Evolutionary conservation across 2,797 vertebrate genomes (phyloP).

Genomic region (Siniperca obscura): DNA sequence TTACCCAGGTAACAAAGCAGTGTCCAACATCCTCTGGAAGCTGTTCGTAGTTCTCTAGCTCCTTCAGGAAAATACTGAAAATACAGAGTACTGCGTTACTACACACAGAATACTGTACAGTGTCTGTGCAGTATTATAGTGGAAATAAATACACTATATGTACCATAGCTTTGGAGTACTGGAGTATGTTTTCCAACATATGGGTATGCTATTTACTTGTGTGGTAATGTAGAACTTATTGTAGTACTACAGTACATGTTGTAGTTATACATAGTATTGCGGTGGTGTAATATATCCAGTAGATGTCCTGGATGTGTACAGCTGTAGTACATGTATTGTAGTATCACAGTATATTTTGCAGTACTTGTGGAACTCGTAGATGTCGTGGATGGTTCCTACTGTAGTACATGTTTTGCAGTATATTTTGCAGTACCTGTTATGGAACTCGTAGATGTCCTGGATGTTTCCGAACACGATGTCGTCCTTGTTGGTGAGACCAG

Average conservation of each 20-base stretch:
- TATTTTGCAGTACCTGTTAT: constrained; percentile 81
- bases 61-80: constrained; percentile 96
- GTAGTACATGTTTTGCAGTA: neutral
- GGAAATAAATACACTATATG: neutral
- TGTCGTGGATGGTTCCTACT: constrained; percentile 96
- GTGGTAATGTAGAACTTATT: neutral
- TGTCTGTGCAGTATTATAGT: neutral
- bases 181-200: too few relatives aligned
- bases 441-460: constrained; percentile 98
- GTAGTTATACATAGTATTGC: neutral
- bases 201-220: neutral
- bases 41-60: constrained; percentile 98
- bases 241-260: neutral
- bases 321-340: neutral
- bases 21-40: constrained; percentile 98
- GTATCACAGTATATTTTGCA: neutral
- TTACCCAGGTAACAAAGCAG: constrained; percentile 99
- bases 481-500: constrained; percentile 94
- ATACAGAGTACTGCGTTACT: constrained; percentile 16
- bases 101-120: neutral
- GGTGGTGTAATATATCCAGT: neutral
- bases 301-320: neutral
- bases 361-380: constrained; percentile 94
- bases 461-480: constrained; percentile 98
- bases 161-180: too few relatives aligned